Evolutionary conservation across 2,113 vertebrate genomes (phyloP), one percentile per base, ranked within the genome.

Genomic region (Lanius collurio): DNA sequence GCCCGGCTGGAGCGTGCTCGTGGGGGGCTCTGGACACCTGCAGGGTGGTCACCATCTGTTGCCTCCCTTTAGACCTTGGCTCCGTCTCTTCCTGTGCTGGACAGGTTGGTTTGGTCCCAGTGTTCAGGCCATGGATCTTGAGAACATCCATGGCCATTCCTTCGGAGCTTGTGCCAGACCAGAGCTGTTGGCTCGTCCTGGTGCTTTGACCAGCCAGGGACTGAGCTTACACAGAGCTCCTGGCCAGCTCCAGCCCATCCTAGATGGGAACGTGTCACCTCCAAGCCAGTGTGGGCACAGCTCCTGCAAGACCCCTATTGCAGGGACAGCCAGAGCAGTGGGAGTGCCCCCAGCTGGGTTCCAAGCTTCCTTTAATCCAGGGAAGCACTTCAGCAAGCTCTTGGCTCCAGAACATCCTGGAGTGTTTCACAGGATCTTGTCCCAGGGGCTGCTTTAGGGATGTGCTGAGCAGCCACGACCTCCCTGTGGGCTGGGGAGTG

Each of bases 1-100:
- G 11, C 42, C 42, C 3, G 22, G 4, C 7, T 6, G 23, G n/a
- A 13, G 7, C 2, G 1, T 2, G 1, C 27, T 37, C 1, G 0
- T 28, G 5, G 44, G 57, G 39, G n/a, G 59, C 55, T 74, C 87
- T 27, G 53, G 6, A 4, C 11, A 6, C 8, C 4, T 2, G 2
- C n/a, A 15, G 4, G 57, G 35, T 39, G 59, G 6, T 26, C 20
- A 4, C 69, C 11, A 0, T 18, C 67, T 35, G 3, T 11, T 6
- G 17, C n/a, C n/a, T 65, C 86, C 46, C 37, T 63, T 53, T 3
- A 11, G 55, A 35, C 63, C 57, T 63, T 31, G 90, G 70, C 62
- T 82, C 70, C 6, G 0, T 87, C 68, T 33, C 64, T 19, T 15
- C 6, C 31, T 3, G 27, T 3, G 2, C 56, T 15, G 56, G 14